Evolutionary conservation across 2,113 vertebrate species (phyloP), one percentile per base, ranked within the genome.

Genomic region (Rutilus rutilus): DNA sequence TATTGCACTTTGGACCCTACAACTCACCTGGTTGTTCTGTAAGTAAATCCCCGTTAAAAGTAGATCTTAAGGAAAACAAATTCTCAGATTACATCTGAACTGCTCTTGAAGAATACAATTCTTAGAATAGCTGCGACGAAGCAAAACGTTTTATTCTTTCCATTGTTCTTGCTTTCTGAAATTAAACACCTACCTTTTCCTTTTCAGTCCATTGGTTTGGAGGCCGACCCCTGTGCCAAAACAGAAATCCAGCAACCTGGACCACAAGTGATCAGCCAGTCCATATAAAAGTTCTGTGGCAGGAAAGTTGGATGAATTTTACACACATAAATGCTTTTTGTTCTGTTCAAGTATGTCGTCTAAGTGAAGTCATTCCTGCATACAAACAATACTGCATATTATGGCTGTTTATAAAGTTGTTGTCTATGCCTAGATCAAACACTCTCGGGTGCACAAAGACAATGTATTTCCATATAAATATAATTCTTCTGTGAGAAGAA

Each of bases 181-280:
- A 82, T 42, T 52, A 4, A 36, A 59, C 25, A 71, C 65, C 23
- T 42, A 25, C 62, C 42, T 67, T 50, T 71, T 73, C n/a, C 33
- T 39, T 82, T 83, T 39, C 67, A 83, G 81, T 73, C 65, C 11
- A 73, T 25, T 42, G 67, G 67, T 42, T 57, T 83, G 65, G 14
- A 73, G 30, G 11, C 4, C 1, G 50, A 50, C 15, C 47, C 17
- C 27, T 73, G 47, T 36, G 30, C 12, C 30, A 54, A 73, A 73
- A 6, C 7, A 2, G 47, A 73, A 59, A 83, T 14, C 81, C 65
- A 83, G 19, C 64, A 0, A 6, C 45, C 45, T 12, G 81, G 30
- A 59, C 65, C 81, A 27, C 50, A 57, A 5, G 23, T 36, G 50
- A 39, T 12, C 30, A 83, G 81, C 33, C 81, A 71, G 23, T 83